Evolutionary conservation across 2,797 vertebrate species (phyloP), one percentile per base, ranked within the genome.

Genomic region (Paedocypris micromegethes): DNA sequence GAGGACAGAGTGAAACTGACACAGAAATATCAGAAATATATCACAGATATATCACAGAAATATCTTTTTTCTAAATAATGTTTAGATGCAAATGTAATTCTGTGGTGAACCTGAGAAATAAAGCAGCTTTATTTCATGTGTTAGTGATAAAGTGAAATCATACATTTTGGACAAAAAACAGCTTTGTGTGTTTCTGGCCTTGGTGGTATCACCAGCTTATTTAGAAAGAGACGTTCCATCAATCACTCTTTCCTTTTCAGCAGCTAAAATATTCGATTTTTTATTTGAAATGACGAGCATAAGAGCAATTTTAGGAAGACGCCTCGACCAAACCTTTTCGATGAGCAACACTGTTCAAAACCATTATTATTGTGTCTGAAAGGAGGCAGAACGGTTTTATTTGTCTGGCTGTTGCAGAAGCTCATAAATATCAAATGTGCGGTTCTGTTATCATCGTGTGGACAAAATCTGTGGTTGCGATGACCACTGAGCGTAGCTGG

Each of bases 371-470:
- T 62, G 43, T 66, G 3, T 67, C 67, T 38, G 46, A 48, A 7
- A 57, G 48, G 6, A 50, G 53, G 9, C 48, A 55, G 9, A 50
- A 41, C 9, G 45, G 46, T 4, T 46, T 55, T 60, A 64, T 63
- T 61, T 9, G 39, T 40, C 23, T n/a, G 55, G 66, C 43, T 52
- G 43, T 50, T 57, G 63, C 46, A 59, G 54, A 60, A 43, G 50
- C 50, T 49, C 23, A 59, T 52, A 47, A 68, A 58, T 68, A 53
- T 68, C 44, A 53, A 57, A 64, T 60, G 41, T 39, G 45, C 49
- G 8, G 53, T 7, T n/a, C 60, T 70, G 6, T 60, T 9, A 50
- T 56, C 48, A 9, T 44, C 45, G 37, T 58, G 52, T 63, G 41
- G 44, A n/a, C 45, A 58, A n/a, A 58, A 23, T 68, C n/a, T 46